Evolutionary conservation across 2,113 vertebrate genomes (phyloP).

Genomic region (Cololabis saira): DNA sequence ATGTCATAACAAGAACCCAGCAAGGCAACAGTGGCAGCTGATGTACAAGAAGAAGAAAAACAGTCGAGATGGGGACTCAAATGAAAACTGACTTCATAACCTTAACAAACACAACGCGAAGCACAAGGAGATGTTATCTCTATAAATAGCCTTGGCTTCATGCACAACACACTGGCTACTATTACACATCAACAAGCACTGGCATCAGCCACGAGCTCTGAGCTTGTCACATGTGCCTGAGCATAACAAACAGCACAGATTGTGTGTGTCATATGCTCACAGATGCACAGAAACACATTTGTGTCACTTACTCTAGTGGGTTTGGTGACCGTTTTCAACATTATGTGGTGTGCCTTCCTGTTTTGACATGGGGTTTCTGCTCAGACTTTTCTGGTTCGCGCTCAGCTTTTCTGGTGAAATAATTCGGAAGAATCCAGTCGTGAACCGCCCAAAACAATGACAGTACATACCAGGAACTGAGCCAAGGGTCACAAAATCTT

Average conservation of each 20-base stretch:
- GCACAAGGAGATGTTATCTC: constrained; percentile 61
- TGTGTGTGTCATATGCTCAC: constrained; percentile 60
- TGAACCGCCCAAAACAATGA: constrained; percentile 40
- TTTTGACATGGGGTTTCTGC: constrained; percentile 74
- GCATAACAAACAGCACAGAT: constrained; percentile 50
- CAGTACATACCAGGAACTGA: constrained; percentile 42
- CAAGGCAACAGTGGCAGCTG: constrained; percentile 10
- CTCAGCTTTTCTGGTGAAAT: constrained; percentile 47
- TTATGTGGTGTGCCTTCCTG: constrained; percentile 56
- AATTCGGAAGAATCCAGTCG: constrained; percentile 48
- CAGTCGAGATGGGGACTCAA: constrained; percentile 23
- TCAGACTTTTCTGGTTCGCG: constrained; percentile 57
- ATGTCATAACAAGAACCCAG: constrained; percentile 14
- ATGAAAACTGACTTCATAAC: constrained; percentile 46
- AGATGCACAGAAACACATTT: constrained; percentile 42
- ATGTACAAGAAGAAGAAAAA: constrained; percentile 22
- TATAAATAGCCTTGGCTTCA: constrained; percentile 69
- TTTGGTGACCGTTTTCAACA: constrained; percentile 63
- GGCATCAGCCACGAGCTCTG: constrained; percentile 57
- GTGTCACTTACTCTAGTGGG: constrained; percentile 53
- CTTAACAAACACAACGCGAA: constrained; percentile 57
- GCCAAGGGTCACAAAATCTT: constrained; percentile 9
- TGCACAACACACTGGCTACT: constrained; percentile 67
- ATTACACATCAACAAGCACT: constrained; percentile 69
- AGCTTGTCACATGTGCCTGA: constrained; percentile 61